Evolutionary conservation across 2,113 vertebrate genomes (phyloP).

Genomic region (Eulemur rufifrons): DNA sequence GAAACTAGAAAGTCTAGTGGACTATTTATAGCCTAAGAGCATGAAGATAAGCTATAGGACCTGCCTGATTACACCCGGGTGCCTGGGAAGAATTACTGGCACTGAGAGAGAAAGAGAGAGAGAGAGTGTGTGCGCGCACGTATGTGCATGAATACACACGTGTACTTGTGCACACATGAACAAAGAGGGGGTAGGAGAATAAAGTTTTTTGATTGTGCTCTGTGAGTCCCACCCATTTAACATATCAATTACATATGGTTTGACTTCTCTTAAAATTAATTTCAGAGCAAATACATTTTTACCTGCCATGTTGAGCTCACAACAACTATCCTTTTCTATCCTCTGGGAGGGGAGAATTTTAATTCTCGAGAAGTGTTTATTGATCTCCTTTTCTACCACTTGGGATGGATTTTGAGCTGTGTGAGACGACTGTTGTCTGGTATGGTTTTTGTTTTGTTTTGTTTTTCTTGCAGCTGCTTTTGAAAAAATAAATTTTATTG

Average conservation of each 20-base stretch:
- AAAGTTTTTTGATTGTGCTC: background rate
- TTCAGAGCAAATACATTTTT: conserved; percentile 19
- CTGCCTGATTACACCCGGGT: background rate
- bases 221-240: background rate
- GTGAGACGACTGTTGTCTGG: conserved; percentile 32
- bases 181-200: background rate
- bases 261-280: conserved; percentile 28
- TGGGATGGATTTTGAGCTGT: conserved; percentile 21
- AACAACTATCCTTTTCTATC: background rate
- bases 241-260: background rate
- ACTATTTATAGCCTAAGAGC: background rate
- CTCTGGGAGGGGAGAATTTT: conserved; percentile 12
- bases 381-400: background rate
- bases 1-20: background rate
- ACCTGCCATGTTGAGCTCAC: conserved; percentile 16
- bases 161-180: background rate
- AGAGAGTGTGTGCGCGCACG: background rate
- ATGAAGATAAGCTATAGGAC: background rate
- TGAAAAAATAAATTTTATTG: conserved; percentile 63
- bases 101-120: background rate
- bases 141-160: background rate
- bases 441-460: background rate
- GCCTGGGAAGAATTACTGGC: background rate
- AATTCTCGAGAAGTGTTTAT: conserved; percentile 28
- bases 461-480: conserved; percentile 56